Percentiles rank a stretch among this genome's conserved stretches.
Conservation (phyloP, 2,888 invertebrate species). For the Acanthopleura granulata region DNA sequence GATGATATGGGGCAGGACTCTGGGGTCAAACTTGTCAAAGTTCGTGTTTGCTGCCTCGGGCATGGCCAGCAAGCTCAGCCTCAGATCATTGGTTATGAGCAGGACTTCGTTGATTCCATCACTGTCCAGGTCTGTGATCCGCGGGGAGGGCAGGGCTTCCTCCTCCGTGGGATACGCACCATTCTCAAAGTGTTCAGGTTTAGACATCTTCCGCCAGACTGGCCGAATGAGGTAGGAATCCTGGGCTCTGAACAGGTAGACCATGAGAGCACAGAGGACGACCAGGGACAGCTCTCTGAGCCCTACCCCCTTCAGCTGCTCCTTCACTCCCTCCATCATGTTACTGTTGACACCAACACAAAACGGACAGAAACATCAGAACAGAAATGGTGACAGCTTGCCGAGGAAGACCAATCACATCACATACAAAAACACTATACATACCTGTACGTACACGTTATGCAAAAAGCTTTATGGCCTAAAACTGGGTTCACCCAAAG, state of each 20-base stretch:
- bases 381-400: too few relatives aligned
- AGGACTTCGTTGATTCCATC: conserved; percentile 65
- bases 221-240: conserved; percentile 59
- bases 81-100: conserved; percentile 56
- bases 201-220: conserved; percentile 58
- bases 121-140: conserved; percentile 63
- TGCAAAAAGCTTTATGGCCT: too few relatives aligned
- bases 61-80: conserved; percentile 53
- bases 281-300: conserved; percentile 48
- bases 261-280: conserved; percentile 54
- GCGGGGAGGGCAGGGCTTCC: conserved; percentile 52
- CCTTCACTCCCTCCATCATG: neutral
- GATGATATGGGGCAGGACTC: conserved; percentile 55
- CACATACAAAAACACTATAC: too few relatives aligned
- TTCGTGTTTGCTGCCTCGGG: conserved; percentile 41
- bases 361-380: too few relatives aligned
- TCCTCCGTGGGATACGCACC: conserved; percentile 44
- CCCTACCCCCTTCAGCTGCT: neutral
- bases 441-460: too few relatives aligned
- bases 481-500: too few relatives aligned
- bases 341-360: too few relatives aligned
- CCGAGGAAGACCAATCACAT: too few relatives aligned
- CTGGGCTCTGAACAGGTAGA: conserved; percentile 59
- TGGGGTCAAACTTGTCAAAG: conserved; percentile 27
- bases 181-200: conserved; percentile 52